Evolutionary conservation across 2,797 vertebrate genomes (phyloP).

Genomic region (Cossypha niveicapilla): DNA sequence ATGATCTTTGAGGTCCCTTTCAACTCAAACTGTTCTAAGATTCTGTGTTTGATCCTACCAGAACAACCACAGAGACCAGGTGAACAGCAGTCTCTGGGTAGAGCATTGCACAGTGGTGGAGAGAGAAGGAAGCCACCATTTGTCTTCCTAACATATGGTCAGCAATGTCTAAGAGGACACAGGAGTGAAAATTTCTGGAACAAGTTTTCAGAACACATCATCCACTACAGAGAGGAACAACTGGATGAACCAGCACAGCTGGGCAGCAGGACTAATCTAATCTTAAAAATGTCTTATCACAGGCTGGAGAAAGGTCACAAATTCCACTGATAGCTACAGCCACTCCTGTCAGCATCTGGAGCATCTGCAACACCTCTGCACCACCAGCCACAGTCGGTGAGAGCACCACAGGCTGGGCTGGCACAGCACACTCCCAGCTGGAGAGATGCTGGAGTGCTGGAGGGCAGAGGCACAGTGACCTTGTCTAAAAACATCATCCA

Average conservation of each 20-base stretch:
- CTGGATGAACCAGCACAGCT: too few relatives aligned
- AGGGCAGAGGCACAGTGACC: background rate
- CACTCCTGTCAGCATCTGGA: background rate
- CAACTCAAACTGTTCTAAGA: background rate
- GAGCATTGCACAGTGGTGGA: fast-evolving
- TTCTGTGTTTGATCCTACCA: background rate
- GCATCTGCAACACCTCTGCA: background rate
- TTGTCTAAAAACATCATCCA: background rate
- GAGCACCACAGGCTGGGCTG: background rate
- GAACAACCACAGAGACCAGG: background rate
- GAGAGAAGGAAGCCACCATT: background rate
- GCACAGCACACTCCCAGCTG: too few relatives aligned
- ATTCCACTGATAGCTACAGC: background rate
- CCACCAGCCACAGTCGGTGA: fast-evolving
- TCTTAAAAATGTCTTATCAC: too few relatives aligned
- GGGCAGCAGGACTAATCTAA: background rate
- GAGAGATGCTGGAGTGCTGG: background rate
- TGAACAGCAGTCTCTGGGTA: background rate
- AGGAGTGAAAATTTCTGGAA: background rate
- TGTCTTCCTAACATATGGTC: background rate
- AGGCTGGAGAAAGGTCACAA: background rate
- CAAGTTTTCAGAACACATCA: background rate
- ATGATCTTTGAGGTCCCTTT: background rate
- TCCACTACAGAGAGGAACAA: background rate
- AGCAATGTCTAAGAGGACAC: background rate